Evolutionary conservation across 2,888 invertebrate species (phyloP), one percentile per base, ranked within the genome.

Genomic region (Drosophila siamana): DNA sequence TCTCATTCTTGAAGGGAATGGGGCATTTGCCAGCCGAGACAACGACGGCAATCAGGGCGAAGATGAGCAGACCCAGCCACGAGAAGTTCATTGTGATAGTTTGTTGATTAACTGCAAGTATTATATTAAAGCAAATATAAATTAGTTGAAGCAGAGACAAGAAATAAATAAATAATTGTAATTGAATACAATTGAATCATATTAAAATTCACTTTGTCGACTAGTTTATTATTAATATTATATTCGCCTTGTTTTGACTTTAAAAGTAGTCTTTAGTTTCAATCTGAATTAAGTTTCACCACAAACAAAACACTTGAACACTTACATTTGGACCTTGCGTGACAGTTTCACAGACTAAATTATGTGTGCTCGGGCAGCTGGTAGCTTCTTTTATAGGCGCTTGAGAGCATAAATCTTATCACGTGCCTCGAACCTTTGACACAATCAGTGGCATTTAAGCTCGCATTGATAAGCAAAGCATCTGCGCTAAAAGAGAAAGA

Each of bases 51-150:
- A 90, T 50, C 30, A 91, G 61, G 38, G 88, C 88, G 41, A 91
- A 85, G 36, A 91, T 65, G n/a, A 91, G 52, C 11, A 86, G 68
- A 16, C 86, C 69, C 30, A 86, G 76, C 76, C 86, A 89, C 11
- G 84, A 65, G 67, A 90, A 86, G 51, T 91, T 90, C 91, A 91
- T 90, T 41, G 54, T 78, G 52, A 11, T 41, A 9, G 15, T 15
- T 41, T 13, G 15, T 26, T 47, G 11, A 22, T 22, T n/a, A 22
- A 26, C 61, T 73, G 33, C n/a, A 48, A 33, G 1, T 33, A 44
- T 11, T 33, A 33, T 33, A 44, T 11, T 33, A 33, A 26, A 8
- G n/a, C 0, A 8, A 19, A 9, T 36, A 8, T 1, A 26, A 33
- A n/a, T 26, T n/a, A 36, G 19, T 47, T 9, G 13, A 8, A 3